Base-by-base conservation (phyloP, 2,888 invertebrate species). In the Lathronympha strigana region DNA sequence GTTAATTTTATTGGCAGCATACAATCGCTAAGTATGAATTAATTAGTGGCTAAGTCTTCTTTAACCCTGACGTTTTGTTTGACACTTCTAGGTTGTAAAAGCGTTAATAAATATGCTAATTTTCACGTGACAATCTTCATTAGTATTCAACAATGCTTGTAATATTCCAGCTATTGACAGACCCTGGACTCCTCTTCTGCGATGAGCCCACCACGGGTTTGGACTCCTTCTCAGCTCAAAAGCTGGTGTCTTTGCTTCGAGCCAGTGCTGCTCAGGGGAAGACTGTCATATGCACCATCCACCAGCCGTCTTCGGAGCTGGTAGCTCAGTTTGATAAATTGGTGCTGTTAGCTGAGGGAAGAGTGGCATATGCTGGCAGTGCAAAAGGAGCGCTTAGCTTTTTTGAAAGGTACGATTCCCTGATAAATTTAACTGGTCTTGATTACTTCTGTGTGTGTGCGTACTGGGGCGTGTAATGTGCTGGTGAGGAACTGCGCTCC, bases 131-230 rank as follows among this genome's bases (percentile, higher is more conserved):
- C n/a, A n/a, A 38, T 17, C 40, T 11, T 43, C 19, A 28, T 25
- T 5, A 38, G 40, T 17, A 28, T 21, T 57, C 19, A n/a, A 43
- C 8, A 57, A 9, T 0, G 2, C 0, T 19, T 58, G 0, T 23
- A n/a, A 36, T 49, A 57, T 66, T 79, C 13, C 82, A 96, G 95
- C 91, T 97, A 38, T 85, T 99, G 61, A 98, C 97, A 43, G 97
- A 98, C 87, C 99, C 99, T 0, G 94, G 96, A 0, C 93, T 99
- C 36, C 88, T 99, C 43, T 98, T 99, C 88, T 97, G 98, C 81
- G 99, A 99, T 78, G 99, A 99, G 80, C 98, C 98, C 6, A 99
- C 99, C 0, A 98, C 98, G 0, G 98, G 98, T 0, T 83, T 96
- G 63, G 99, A 99, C 83, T 97, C 98, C 0, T 98, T 95, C 76